Conservation (phyloP, 53 echinoderm and acorn worm species). For the Patiria pectinifera region DNA sequence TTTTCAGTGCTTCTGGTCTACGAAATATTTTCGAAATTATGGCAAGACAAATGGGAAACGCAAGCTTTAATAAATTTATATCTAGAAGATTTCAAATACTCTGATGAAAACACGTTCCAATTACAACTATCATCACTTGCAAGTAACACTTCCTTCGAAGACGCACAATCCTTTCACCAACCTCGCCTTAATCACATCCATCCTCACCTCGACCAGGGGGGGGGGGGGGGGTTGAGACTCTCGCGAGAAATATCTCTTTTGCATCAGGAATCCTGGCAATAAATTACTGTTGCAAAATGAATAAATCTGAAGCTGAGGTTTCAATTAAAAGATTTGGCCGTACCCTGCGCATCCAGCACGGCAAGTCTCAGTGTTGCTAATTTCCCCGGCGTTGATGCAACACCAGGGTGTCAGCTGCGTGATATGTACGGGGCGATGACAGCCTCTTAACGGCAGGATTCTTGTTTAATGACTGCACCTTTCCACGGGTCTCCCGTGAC, state of each 20-base stretch:
- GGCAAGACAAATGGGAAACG: too few relatives aligned
- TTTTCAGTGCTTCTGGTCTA: too few relatives aligned
- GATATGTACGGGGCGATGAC: constrained; percentile 14
- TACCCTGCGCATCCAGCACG: neutral
- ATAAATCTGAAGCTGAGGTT: neutral
- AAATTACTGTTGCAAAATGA: constrained; percentile 28
- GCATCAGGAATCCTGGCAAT: neutral
- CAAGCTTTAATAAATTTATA: neutral
- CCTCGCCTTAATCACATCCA: neutral
- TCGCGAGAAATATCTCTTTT: neutral
- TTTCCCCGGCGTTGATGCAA: constrained; percentile 26
- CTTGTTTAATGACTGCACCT: constrained; percentile 31
- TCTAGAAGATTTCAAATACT: neutral
- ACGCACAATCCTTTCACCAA: neutral
- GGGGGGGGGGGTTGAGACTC: neutral
- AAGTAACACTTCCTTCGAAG: neutral
- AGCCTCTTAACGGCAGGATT: constrained; percentile 3
- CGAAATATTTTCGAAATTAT: too few relatives aligned
- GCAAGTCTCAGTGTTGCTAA: neutral
- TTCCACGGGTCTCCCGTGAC: neutral
- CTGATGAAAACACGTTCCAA: neutral
- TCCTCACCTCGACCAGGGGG: neutral
- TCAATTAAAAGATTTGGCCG: constrained; percentile 11
- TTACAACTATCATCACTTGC: neutral
- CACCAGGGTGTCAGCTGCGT: constrained; percentile 26